Evolutionary conservation across 1,140 invertebrate species (phyloP).

Genomic region (Euwallacea fornicatus): DNA sequence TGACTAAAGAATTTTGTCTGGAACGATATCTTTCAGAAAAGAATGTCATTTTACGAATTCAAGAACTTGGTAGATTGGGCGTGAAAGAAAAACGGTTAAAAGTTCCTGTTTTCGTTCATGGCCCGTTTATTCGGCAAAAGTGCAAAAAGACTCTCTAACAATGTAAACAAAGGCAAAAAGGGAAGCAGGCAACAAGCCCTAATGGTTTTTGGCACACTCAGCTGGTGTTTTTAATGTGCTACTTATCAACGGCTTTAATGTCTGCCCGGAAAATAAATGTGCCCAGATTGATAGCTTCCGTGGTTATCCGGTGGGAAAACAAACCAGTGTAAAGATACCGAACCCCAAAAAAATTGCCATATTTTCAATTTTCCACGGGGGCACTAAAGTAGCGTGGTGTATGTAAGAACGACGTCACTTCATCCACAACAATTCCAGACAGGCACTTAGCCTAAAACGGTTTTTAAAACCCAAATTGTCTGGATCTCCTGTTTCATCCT

Average conservation of each 20-base stretch:
- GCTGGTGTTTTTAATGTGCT: conserved; percentile 28
- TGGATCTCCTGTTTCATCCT: conserved; percentile 15
- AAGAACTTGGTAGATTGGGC: no score
- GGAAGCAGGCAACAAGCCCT: conserved; percentile 17
- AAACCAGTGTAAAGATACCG: conserved; percentile 2
- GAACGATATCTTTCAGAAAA: no score
- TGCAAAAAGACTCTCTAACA: conserved; percentile 17
- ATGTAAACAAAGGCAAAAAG: conserved; percentile 26
- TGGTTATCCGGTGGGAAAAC: conserved; percentile 17
- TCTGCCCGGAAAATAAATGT: conserved; percentile 24
- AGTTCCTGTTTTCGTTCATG: conserved; percentile 9
- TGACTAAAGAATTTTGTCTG: no score
- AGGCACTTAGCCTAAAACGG: conserved; percentile 15
- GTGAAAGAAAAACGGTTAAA: background rate
- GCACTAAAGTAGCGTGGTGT: background rate
- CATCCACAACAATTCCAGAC: conserved; percentile 9
- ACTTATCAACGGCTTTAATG: conserved; percentile 31
- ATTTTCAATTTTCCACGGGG: background rate
- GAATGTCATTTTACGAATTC: no score
- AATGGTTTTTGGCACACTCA: conserved; percentile 33
- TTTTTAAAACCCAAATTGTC: conserved; percentile 14
- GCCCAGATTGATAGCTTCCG: conserved; percentile 19
- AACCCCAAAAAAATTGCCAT: background rate
- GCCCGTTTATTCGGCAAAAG: conserved; percentile 15
- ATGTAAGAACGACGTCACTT: conserved; percentile 6